These are phyloP conservation scores for Bilobella aurantiaca DNA, from an alignment of 1,140 invertebrate species.

Conservation along the genomic window DNA sequence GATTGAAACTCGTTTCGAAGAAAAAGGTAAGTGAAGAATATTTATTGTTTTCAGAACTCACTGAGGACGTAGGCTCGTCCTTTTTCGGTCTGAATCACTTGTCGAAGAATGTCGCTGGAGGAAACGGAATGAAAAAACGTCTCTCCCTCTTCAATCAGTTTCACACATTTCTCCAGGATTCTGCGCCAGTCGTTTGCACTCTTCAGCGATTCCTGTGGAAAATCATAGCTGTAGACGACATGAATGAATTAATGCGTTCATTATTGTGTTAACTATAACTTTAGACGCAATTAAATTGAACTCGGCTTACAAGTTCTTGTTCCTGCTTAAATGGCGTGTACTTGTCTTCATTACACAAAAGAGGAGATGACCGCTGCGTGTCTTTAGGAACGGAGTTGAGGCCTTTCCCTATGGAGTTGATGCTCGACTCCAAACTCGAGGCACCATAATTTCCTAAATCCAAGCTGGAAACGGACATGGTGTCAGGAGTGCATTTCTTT, in stretches of 20 bases:
- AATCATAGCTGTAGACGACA: no score
- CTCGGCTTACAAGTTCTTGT: conserved; percentile 14
- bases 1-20: background rate
- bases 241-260: no score
- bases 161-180: conserved; percentile 48
- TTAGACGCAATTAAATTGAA: background rate
- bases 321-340: conserved; percentile 20
- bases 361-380: background rate
- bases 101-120: conserved; percentile 45
- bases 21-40: background rate
- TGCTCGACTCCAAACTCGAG: background rate
- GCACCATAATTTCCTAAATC: conserved; percentile 39
- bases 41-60: background rate
- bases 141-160: conserved; percentile 46
- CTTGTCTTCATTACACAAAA: conserved; percentile 10
- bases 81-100: conserved; percentile 48
- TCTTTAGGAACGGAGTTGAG: background rate
- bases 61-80: conserved; percentile 49
- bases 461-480: conserved; percentile 41
- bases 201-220: background rate
- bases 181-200: conserved; percentile 45
- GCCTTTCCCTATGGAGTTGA: background rate
- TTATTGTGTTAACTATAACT: no score
- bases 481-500: no score
- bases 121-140: conserved; percentile 48